Evolutionary conservation across 2,113 vertebrate species (phyloP), one percentile per base, ranked within the genome.

Genomic region (Acanthisitta chloris): DNA sequence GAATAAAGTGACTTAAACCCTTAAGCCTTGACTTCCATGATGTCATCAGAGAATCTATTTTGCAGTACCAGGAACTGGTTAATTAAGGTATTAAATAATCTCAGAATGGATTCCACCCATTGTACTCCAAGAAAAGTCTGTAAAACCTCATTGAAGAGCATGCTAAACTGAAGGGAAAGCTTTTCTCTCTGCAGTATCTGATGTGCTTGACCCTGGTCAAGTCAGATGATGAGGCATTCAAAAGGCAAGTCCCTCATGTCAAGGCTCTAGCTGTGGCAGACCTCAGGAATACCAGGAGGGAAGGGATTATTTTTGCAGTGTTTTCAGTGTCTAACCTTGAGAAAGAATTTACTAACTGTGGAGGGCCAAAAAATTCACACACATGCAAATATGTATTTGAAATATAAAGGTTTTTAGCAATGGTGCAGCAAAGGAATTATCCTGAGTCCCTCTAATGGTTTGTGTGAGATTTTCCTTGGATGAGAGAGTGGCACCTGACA

Each of bases 401-500:
- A 82, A 42, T n/a, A 3, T 51, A 69, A 61, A 61, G 3, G 12
- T 1, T 42, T 61, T 88, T 61, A 33, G 34, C 34, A 59, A 7
- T 33, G 33, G 14, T 65, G 7, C 6, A 55, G 24, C 58, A 66
- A 69, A 77, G 23, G 38, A n/a, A 3, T 61, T 59, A 16, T 36
- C n/a, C 16, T 17, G 38, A 59, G 21, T 54, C 21, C 28, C 7
- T 66, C 14, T 25, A 24, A 66, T 28, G 36, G 18, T 20, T 57
- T 38, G 2, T 25, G 23, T 38, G 64, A 34, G 51, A 34, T 49
- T 57, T 71, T 71, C 77, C 24, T 43, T 67, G 19, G 6, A 17
- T 0, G 0, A 15, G 31, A 36, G n/a, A 24, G 12, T 61, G 12
- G 6, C 57, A 7, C 29, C 48, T 43, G 48, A 38, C 38, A 36